phyloP scores from a whole-genome alignment of 2,797 vertebrate species.

The Chloroceryle amazona region DNA sequence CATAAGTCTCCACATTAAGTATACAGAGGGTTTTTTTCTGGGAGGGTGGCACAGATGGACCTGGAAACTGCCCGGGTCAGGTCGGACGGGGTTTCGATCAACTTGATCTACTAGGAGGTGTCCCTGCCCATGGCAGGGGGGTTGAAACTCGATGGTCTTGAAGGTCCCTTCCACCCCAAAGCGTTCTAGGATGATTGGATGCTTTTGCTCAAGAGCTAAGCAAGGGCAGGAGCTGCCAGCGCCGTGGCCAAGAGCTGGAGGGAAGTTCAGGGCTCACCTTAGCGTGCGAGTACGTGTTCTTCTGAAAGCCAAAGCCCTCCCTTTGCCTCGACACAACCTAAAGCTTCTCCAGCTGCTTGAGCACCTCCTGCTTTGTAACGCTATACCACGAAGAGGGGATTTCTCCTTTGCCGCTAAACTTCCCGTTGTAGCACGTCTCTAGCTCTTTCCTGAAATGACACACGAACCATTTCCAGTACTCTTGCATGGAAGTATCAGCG shows the following conservation, averaged over 20 bases:
- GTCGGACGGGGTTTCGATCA: background rate
- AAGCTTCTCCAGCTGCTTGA: background rate
- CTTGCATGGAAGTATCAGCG: background rate
- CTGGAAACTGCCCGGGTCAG: background rate
- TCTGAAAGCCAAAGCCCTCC: background rate
- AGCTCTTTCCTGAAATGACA: slow-evolving; percentile 2
- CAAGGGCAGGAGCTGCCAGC: background rate
- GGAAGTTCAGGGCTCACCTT: background rate
- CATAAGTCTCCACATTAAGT: rapidly evolving
- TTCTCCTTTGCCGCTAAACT: background rate
- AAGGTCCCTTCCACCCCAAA: no score
- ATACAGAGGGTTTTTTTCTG: background rate
- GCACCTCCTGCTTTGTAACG: background rate
- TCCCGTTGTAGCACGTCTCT: background rate
- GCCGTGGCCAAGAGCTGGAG: background rate
- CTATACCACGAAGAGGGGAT: background rate
- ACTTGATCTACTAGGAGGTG: background rate
- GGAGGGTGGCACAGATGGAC: background rate
- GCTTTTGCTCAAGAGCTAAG: background rate
- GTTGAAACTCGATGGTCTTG: background rate
- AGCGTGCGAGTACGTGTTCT: no score
- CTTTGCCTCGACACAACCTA: rapidly evolving
- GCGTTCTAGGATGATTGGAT: no score
- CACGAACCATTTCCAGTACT: slow-evolving; percentile 68
- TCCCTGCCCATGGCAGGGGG: background rate